Percentiles rank a stretch among this genome's conserved stretches.
These are phyloP conservation scores for Rachycentron canadum DNA, from an alignment of 2,797 vertebrate species.

Conservation along the genomic window DNA sequence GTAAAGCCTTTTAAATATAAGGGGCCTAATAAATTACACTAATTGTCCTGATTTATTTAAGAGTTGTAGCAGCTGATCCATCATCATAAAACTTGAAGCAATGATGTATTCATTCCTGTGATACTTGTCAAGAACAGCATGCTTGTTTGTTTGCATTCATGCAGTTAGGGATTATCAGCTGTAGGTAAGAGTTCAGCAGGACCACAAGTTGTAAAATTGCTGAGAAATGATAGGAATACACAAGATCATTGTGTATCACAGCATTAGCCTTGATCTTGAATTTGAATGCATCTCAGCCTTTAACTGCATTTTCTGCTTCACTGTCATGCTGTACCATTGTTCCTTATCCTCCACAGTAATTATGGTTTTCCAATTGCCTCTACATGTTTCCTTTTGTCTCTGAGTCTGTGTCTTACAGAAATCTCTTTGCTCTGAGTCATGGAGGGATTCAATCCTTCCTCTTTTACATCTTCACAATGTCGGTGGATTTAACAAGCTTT, in stretches of 20 bases:
- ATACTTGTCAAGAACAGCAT: background rate
- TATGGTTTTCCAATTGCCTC: background rate
- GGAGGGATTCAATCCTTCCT: conserved; percentile 14
- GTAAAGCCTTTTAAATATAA: too few species aligned
- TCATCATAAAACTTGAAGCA: too few species aligned
- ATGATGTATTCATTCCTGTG: background rate
- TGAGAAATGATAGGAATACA: background rate
- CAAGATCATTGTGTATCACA: background rate
- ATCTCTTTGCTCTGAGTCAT: conserved; percentile 31
- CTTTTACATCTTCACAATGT: conserved; percentile 20
- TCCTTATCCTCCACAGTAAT: background rate
- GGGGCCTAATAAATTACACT: background rate
- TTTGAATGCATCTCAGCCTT: background rate
- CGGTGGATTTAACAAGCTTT: conserved; percentile 28
- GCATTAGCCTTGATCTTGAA: background rate
- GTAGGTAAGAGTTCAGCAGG: conserved; percentile 2
- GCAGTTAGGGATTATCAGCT: background rate
- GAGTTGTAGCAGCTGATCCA: too few species aligned
- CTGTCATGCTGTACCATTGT: background rate
- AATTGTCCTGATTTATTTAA: background rate
- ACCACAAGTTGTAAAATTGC: background rate
- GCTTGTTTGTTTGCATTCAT: background rate
- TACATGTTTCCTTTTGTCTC: background rate
- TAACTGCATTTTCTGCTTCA: background rate
- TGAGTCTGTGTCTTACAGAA: conserved; percentile 9